phyloP scores from a whole-genome alignment of 1,140 invertebrate genomes.

The Megalopta genalis region DNA sequence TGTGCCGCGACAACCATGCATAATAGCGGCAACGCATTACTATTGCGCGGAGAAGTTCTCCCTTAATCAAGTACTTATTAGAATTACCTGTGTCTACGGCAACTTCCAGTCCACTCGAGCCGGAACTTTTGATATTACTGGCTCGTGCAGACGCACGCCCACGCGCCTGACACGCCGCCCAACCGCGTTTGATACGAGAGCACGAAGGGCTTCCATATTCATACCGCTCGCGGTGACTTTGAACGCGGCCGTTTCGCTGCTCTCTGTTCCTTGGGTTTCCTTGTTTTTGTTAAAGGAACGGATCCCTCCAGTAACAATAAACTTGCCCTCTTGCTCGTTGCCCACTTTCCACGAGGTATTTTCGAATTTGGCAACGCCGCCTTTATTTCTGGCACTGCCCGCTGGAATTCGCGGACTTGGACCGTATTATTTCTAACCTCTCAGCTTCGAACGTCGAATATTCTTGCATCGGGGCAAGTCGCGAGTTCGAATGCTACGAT shows the following conservation, averaged over 20 bases:
- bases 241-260: background rate
- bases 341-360: background rate
- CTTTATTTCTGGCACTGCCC: background rate
- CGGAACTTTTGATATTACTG: conserved; percentile 43
- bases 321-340: background rate
- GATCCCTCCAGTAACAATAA: background rate
- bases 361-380: background rate
- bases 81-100: conserved; percentile 42
- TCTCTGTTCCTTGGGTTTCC: conserved; percentile 18
- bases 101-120: conserved; percentile 44
- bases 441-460: too few species aligned
- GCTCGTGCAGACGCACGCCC: background rate
- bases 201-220: conserved; percentile 56
- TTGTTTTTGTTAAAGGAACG: conserved; percentile 51
- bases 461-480: too few species aligned
- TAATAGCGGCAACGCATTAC: conserved; percentile 36
- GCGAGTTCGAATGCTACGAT: too few species aligned
- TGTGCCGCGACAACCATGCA: conserved; percentile 24
- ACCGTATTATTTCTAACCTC: too few species aligned
- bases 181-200: conserved; percentile 47
- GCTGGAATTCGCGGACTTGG: too few species aligned
- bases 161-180: conserved; percentile 8
- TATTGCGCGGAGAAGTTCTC: conserved; percentile 43
- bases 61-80: conserved; percentile 62
- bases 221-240: conserved; percentile 58